These are phyloP conservation scores for Beris chalybata DNA, from an alignment of 2,888 invertebrate genomes.

Conservation along the genomic window DNA sequence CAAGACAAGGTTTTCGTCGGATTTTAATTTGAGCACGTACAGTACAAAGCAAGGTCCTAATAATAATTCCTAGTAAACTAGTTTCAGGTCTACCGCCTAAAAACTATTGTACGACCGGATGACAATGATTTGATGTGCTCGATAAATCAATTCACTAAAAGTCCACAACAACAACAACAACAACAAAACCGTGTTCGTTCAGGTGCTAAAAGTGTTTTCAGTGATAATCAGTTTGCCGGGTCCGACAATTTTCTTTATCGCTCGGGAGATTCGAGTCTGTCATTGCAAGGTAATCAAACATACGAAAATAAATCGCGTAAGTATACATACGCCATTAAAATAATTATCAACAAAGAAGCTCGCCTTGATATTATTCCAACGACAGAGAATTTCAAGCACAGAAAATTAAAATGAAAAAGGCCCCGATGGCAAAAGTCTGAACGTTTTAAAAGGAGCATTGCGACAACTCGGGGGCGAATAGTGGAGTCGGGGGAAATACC, in stretches of 20 bases:
- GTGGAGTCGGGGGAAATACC: too few relatives aligned
- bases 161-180: constrained; percentile 5
- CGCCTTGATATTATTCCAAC: constrained; percentile 38
- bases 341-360: constrained; percentile 37
- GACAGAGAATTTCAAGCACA: constrained; percentile 33
- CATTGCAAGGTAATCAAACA: constrained; percentile 22
- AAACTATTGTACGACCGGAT: too few relatives aligned
- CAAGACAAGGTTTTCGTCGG: too few relatives aligned
- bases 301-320: constrained; percentile 24
- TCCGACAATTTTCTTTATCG: constrained; percentile 1
- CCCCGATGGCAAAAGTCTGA: not conserved
- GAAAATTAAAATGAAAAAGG: constrained; percentile 24
- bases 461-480: not conserved
- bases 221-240: not conserved
- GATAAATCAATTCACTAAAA: constrained; percentile 11
- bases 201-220: not conserved
- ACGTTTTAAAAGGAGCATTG: not conserved
- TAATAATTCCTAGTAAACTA: constrained; percentile 16
- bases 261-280: constrained; percentile 4
- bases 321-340: constrained; percentile 19
- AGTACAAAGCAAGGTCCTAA: constrained; percentile 15
- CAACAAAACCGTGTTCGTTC: not conserved
- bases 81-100: not conserved
- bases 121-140: constrained; percentile 8
- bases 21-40: constrained; percentile 18